Percentiles rank a stretch among this genome's conserved stretches.
These are phyloP conservation scores for Drosophila tsacasi DNA, from an alignment of 1,140 invertebrate species.

Conservation along the genomic window DNA sequence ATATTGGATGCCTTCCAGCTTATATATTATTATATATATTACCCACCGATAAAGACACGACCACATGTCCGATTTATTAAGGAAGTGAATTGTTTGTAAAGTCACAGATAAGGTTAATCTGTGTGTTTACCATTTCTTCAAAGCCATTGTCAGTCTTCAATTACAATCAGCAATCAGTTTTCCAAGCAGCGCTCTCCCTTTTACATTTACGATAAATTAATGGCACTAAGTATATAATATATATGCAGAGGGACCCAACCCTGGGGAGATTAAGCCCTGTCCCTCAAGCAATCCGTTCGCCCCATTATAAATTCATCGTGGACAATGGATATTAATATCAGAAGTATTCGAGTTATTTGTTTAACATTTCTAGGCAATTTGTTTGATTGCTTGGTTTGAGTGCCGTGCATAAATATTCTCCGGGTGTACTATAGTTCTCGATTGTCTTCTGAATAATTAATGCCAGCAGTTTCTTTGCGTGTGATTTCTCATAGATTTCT, in stretches of 20 bases:
- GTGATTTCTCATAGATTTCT: conserved; percentile 16
- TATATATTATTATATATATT: conserved; percentile 33
- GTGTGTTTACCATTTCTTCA: conserved; percentile 8
- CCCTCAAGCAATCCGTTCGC: conserved; percentile 9
- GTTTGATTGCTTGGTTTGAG: conserved; percentile 16
- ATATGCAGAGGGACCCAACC: neutral
- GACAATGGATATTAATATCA: conserved; percentile 9
- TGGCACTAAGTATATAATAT: neutral
- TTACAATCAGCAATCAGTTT: conserved; percentile 3
- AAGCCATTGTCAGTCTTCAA: conserved; percentile 1
- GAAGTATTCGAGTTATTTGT: conserved; percentile 20
- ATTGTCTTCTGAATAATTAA: conserved; percentile 28
- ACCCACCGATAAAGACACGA: neutral
- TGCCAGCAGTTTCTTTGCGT: neutral
- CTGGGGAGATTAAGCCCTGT: conserved; percentile 13
- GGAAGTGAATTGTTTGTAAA: neutral
- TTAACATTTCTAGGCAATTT: conserved; percentile 53
- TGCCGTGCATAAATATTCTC: conserved; percentile 25
- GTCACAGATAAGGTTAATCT: conserved; percentile 16
- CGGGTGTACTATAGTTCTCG: neutral
- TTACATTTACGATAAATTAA: conserved; percentile 2
- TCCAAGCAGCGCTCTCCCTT: neutral
- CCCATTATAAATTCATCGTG: conserved; percentile 24
- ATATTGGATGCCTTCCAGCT: conserved; percentile 30
- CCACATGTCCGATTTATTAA: neutral